Conservation (phyloP, 1,140 invertebrate genomes). For the Sycophaga agraensis region DNA sequence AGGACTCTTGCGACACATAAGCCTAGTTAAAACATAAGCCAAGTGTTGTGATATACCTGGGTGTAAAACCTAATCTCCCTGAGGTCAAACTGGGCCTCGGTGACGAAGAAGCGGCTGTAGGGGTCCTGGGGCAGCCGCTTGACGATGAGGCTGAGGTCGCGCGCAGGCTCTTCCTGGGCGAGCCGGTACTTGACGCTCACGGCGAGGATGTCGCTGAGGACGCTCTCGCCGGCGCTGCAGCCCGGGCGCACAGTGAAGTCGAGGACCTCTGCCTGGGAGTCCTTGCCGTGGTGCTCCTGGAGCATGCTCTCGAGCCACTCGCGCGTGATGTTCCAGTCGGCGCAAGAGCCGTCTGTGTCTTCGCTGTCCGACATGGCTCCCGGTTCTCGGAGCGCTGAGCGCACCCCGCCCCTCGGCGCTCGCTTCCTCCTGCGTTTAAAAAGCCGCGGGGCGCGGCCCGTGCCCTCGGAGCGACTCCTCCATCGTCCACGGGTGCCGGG, state of each 20-base stretch:
- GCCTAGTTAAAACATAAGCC: too few relatives aligned
- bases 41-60: constrained; percentile 57
- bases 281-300: constrained; percentile 57
- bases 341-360: constrained; percentile 48
- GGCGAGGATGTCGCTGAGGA: constrained; percentile 66
- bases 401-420: not conserved
- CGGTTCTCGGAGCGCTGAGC: too few relatives aligned
- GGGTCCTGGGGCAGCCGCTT: constrained; percentile 76
- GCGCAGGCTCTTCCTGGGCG: constrained; percentile 38
- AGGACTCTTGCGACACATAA: too few relatives aligned
- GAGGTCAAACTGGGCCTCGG: constrained; percentile 78
- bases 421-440: too few relatives aligned
- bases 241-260: constrained; percentile 59
- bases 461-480: too few relatives aligned
- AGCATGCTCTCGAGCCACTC: constrained; percentile 65
- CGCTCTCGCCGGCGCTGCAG: constrained; percentile 62
- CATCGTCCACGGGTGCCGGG: too few relatives aligned
- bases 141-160: constrained; percentile 65
- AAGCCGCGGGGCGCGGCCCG: too few relatives aligned
- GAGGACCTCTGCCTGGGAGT: constrained; percentile 49
- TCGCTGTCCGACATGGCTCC: constrained; percentile 61
- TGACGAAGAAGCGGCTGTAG: constrained; percentile 74
- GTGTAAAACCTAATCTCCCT: constrained; percentile 83
- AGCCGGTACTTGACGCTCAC: constrained; percentile 59
- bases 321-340: constrained; percentile 51